Evolutionary conservation across 2,888 invertebrate species (phyloP).

Genomic region (Dichetophora obliterata): DNA sequence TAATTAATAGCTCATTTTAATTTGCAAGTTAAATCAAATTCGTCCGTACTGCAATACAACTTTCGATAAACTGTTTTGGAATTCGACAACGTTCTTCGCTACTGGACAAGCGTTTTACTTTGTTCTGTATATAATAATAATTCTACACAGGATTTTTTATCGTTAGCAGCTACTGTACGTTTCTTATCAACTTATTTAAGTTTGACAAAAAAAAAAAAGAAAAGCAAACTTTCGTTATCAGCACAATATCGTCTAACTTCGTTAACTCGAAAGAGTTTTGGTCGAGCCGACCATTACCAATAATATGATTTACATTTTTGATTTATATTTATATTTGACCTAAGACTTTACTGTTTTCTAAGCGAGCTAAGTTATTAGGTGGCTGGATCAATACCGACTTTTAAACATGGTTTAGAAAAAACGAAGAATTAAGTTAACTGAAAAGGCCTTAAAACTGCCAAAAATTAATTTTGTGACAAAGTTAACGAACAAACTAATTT

Average conservation of each 20-base stretch:
- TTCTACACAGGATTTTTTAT: neutral
- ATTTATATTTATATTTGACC: too few species aligned
- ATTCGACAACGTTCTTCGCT: slow-evolving; percentile 13
- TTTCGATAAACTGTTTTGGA: neutral
- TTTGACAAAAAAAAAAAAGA: neutral
- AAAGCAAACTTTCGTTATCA: neutral
- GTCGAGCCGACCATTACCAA: neutral
- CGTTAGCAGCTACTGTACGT: neutral
- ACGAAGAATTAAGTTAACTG: too few species aligned
- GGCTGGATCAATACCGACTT: too few species aligned
- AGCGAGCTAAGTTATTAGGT: too few species aligned
- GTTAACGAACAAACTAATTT: too few species aligned
- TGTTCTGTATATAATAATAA: neutral
- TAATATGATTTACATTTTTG: neutral
- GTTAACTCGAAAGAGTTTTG: too few species aligned
- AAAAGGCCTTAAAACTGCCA: too few species aligned
- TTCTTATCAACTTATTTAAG: neutral
- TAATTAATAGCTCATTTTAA: neutral
- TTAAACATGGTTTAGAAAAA: too few species aligned
- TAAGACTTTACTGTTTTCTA: too few species aligned
- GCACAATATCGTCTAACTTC: neutral
- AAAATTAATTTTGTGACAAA: too few species aligned
- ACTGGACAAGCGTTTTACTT: slow-evolving; percentile 16
- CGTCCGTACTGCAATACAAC: slow-evolving; percentile 1
- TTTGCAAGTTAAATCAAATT: neutral